Evolutionary conservation across 1,140 invertebrate species (phyloP), one percentile per base, ranked within the genome.

Genomic region (Galleria mellonella): DNA sequence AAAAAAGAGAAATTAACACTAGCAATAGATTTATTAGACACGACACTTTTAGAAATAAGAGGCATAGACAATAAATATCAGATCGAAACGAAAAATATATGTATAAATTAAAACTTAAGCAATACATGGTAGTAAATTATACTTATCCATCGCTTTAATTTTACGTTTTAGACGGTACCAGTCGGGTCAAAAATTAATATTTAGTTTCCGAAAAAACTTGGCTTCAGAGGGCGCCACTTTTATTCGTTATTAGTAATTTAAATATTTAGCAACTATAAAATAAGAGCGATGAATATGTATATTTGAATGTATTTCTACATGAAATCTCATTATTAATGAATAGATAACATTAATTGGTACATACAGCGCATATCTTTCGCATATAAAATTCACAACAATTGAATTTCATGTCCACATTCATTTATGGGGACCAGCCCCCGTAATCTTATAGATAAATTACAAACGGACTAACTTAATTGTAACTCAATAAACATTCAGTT

Each of bases 301-400:
- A 23, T 3, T 6, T 2, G 17, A 23, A 23, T 23, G 6, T 23
- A 23, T 23, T 23, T 23, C 17, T 6, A 23, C 17, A 23, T 23
- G 17, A 23, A 23, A 23, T 23, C 17, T 23, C 17, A 23, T 23
- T 23, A 23, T 15, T 37, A 37, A 35, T 35, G 15, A 14, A 15
- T 17, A 17, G 9, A 37, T 37, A 23, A 47, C 51, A 68, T 55
- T 59, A 47, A 53, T 62, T 64, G 58, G 51, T 71, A 64, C 62
- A 57, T 59, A 41, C 44, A 62, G 56, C 55, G 51, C 55, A 64
- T 49, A 47, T 46, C 55, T 2, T 61, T 59, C 51, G 55, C 72
- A 69, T 82, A 78, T 64, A 75, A 82, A 75, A 78, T 71, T 72
- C 65, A 78, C 66, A 78, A 82, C 77, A 77, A 72, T 56, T 47